These are phyloP conservation scores for Cynaeus angustus DNA, from an alignment of 2,888 invertebrate genomes.

Conservation along the genomic window DNA sequence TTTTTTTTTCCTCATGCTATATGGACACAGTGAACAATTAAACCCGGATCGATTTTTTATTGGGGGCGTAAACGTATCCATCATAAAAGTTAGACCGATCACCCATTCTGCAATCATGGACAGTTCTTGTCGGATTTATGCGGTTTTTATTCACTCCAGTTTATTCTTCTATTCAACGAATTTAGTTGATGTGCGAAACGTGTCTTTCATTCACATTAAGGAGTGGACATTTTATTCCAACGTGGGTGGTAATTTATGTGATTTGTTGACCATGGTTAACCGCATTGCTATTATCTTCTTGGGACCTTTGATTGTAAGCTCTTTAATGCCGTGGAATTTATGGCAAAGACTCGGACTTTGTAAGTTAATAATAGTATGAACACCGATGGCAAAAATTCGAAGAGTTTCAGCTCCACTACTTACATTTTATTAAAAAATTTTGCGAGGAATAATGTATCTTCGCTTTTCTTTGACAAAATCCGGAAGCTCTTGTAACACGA, in stretches of 20 bases:
- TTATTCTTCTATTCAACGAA: constrained; percentile 41
- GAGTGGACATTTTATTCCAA: constrained; percentile 40
- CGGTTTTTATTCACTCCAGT: constrained; percentile 39
- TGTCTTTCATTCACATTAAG: constrained; percentile 45
- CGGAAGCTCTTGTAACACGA: constrained; percentile 11
- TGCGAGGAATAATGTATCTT: too few species aligned
- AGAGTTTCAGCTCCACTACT: too few species aligned
- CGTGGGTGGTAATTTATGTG: constrained; percentile 48
- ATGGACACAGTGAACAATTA: constrained; percentile 29
- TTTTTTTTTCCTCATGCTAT: constrained; percentile 23
- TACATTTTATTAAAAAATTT: too few species aligned
- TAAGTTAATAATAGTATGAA: background rate
- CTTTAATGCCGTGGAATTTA: constrained; percentile 25
- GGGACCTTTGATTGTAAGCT: constrained; percentile 7
- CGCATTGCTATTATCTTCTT: constrained; percentile 35
- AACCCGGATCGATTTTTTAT: constrained; percentile 43
- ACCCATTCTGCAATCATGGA: background rate
- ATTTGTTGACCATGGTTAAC: constrained; percentile 37
- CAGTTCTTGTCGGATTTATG: constrained; percentile 36
- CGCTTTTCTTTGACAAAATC: background rate
- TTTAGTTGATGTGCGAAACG: constrained; percentile 39
- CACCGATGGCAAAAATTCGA: background rate
- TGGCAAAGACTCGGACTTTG: constrained; percentile 4
- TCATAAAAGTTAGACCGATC: constrained; percentile 31
- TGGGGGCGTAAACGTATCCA: constrained; percentile 41